phyloP scores from a whole-genome alignment of 2,888 invertebrate species.

The Sinodicranocentrus sp. region DNA sequence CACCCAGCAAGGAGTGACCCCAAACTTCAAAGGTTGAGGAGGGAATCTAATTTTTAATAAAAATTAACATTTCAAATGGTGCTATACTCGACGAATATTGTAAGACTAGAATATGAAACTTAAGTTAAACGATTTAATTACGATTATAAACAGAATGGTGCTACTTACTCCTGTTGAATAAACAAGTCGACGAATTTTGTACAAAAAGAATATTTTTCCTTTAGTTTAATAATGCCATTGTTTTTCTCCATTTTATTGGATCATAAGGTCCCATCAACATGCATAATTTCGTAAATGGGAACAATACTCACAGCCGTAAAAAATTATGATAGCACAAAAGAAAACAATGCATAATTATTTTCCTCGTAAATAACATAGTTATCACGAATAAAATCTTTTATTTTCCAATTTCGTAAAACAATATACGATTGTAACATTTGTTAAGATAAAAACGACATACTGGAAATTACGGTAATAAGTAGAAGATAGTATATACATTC shows the following conservation, averaged over 20 bases:
- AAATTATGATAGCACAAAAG: no score
- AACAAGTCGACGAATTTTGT: not conserved
- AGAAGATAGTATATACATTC: not conserved
- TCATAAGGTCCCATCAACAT: no score
- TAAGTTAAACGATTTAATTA: no score
- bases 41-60: not conserved
- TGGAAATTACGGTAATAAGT: not conserved
- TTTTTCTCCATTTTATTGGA: no score
- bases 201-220: not conserved
- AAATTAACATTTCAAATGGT: slow-evolving; percentile 44
- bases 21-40: slow-evolving; percentile 32
- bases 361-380: not conserved
- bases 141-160: no score
- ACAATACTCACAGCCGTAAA: no score
- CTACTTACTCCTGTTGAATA: not conserved
- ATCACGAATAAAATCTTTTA: slow-evolving; percentile 16
- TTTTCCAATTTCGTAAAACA: slow-evolving; percentile 42
- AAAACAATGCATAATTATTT: no score
- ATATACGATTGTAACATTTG: slow-evolving; percentile 23
- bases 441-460: slow-evolving; percentile 43
- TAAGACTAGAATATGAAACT: no score
- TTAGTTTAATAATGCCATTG: not conserved
- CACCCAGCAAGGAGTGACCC: slow-evolving; percentile 15
- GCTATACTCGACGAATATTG: no score
- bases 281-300: no score